Conservation (phyloP, 2,113 vertebrate genomes). For the Euleptes europaea region DNA sequence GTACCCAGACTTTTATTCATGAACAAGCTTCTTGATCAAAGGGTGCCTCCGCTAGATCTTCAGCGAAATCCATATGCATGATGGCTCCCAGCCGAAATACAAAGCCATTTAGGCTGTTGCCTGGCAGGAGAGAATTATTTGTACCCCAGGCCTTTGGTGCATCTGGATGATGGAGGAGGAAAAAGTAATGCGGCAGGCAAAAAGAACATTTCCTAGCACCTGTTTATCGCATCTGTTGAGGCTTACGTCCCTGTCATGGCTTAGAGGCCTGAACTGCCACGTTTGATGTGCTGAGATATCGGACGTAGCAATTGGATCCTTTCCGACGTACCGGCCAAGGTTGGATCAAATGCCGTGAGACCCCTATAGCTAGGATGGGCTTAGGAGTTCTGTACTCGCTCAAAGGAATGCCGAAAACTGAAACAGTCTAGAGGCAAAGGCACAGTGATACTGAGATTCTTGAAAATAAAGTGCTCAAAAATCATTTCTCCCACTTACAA, state of each 20-base stretch:
- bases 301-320: neutral
- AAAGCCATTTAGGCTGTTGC: neutral
- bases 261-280: neutral
- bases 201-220: too few species aligned
- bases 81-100: neutral
- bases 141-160: neutral
- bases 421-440: neutral
- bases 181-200: neutral
- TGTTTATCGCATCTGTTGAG: neutral
- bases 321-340: neutral
- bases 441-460: too few species aligned
- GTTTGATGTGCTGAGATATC: neutral
- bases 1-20: neutral
- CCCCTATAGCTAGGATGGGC: neutral
- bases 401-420: neutral
- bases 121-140: neutral
- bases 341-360: neutral
- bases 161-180: neutral
- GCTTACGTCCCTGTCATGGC: too few species aligned
- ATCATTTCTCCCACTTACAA: too few species aligned
- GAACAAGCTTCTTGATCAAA: slow-evolving; percentile 5
- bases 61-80: slow-evolving; percentile 2
- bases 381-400: neutral
- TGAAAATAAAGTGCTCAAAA: too few species aligned
- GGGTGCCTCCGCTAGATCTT: neutral